A percentile compares a stretch with the other conserved stretches of the same genome.
Evolutionary conservation across 2,888 invertebrate genomes (phyloP).

Genomic region (Congeria kusceri): DNA sequence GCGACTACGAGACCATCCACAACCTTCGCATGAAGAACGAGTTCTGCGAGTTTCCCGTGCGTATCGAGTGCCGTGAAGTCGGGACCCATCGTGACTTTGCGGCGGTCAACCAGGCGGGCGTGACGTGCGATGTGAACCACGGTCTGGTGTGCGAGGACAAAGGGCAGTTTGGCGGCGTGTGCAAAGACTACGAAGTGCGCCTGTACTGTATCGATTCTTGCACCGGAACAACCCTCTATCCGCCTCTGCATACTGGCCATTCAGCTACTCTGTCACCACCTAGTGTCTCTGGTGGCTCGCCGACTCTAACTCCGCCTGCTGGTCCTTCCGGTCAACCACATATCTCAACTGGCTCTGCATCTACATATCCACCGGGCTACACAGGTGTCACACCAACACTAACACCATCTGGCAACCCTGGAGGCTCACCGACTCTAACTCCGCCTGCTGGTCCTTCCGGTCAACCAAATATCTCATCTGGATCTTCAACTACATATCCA

Average conservation of each 20-base stretch:
- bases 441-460: constrained; percentile 53
- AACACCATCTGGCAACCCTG: constrained; percentile 56
- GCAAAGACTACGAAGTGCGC: constrained; percentile 83
- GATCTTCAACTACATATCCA: constrained; percentile 50
- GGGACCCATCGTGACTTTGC: constrained; percentile 88
- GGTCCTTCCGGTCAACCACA: constrained; percentile 26
- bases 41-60: constrained; percentile 83
- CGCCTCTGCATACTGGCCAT: constrained; percentile 25
- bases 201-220: constrained; percentile 82
- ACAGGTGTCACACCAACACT: constrained; percentile 35
- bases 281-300: constrained; percentile 28
- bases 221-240: constrained; percentile 25
- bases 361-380: constrained; percentile 37
- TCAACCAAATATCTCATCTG: constrained; percentile 36
- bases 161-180: constrained; percentile 62
- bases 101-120: constrained; percentile 90
- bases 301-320: constrained; percentile 49
- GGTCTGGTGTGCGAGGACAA: constrained; percentile 76
- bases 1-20: constrained; percentile 80
- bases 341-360: too few species aligned
- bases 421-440: constrained; percentile 20
- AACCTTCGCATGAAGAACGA: constrained; percentile 69
- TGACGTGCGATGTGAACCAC: constrained; percentile 88
- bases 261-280: constrained; percentile 38
- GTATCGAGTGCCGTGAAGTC: constrained; percentile 92